Evolutionary conservation across 2,113 vertebrate genomes (phyloP).

Genomic region (Gallinago media): DNA sequence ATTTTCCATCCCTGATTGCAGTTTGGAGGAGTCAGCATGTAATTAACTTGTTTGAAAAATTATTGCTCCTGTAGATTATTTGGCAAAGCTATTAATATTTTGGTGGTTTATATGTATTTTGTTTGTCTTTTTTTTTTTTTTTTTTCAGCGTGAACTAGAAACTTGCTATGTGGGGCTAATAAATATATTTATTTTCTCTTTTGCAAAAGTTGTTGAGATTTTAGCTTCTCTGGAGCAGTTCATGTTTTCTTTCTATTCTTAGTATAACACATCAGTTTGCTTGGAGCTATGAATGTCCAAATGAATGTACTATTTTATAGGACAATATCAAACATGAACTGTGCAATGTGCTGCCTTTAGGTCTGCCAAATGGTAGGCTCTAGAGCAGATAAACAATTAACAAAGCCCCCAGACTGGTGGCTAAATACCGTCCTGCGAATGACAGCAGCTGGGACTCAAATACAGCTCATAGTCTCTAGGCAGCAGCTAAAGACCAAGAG

Average conservation of each 20-base stretch:
- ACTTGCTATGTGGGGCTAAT: neutral
- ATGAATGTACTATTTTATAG: neutral
- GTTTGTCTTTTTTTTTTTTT: neutral
- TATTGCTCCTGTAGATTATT: neutral
- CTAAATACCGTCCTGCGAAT: neutral
- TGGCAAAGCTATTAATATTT: neutral
- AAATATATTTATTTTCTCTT: neutral
- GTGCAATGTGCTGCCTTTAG: neutral
- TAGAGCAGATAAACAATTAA: neutral
- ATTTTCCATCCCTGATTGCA: neutral
- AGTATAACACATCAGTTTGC: neutral
- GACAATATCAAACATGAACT: neutral
- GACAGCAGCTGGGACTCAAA: neutral
- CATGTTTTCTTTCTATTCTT: neutral
- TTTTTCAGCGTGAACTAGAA: neutral
- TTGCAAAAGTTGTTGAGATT: neutral
- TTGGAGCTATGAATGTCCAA: neutral
- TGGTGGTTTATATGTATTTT: neutral
- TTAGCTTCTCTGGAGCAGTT: neutral
- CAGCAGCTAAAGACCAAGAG: neutral
- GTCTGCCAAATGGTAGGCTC: neutral
- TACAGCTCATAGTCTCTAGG: neutral
- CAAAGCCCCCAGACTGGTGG: neutral
- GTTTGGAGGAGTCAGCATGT: neutral
- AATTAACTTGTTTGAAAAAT: slow-evolving; percentile 1